Evolutionary conservation across 2,888 invertebrate genomes (phyloP), one percentile per base, ranked within the genome.

Genomic region (Nasonovia ribisnigri): DNA sequence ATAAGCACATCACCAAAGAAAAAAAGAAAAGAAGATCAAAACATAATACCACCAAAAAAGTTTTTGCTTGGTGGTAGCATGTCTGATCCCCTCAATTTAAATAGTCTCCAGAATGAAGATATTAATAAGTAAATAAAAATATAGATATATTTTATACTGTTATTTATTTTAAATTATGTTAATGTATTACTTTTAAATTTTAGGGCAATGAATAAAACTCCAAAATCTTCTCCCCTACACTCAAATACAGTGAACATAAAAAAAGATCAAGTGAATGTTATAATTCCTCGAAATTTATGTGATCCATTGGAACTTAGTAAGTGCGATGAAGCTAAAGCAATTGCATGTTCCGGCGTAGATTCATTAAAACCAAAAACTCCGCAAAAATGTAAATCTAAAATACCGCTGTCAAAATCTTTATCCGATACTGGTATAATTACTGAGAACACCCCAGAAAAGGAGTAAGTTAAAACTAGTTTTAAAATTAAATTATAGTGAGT

Each of bases 41-140:
- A 95, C 97, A 97, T 95, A 98, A 92, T 98, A 95, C 97, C 98
- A 92, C 99, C 99, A 0, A 98, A 98, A 0, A 99, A 99, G 96
- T 99, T 99, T 96, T 96, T 98, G 10, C 96, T 99, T 3, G 99
- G 99, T 88, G 99, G 99, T 20, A 99, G 98, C 96, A 99, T 99
- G 95, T 98, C 98, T 95, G 99, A 99, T 96, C 99, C 99, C 0
- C 96, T 99, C 88, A 99, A 99, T 96, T 96, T 99, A 94, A 98
- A 98, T 95, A 98, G 99, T 95, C 96, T 99, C 95, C 98, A 95
- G 77, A 95, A 95, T 95, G 95, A 95, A 94, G 95, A 95, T 95
- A 95, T 95, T 43, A 95, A 95, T 94, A 95, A 95, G 95, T 95
- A 91, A 94, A 54, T 84, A n/a, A 48, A 20, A 46, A 48, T 89